Conservation (phyloP, 2,797 vertebrate genomes). For the Neostethus bicornis region DNA sequence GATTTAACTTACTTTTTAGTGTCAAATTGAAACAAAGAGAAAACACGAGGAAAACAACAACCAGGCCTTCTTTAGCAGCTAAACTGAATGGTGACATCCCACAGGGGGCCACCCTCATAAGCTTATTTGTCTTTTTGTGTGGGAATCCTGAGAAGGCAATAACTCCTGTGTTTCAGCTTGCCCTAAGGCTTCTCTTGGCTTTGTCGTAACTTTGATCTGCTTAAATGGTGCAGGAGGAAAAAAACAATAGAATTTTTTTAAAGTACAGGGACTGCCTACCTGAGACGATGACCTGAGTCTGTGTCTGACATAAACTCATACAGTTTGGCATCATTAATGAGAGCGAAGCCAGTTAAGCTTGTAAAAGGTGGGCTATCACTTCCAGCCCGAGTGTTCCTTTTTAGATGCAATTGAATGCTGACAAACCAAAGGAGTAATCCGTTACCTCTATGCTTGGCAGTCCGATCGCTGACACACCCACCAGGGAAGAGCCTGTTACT, state of each 20-base stretch:
- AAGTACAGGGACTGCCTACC: conserved; percentile 78
- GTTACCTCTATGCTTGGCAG: conserved; percentile 33
- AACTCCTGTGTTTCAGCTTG: conserved; percentile 72
- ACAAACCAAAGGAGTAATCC: conserved; percentile 64
- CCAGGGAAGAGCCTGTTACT: conserved; percentile 39
- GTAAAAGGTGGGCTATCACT: conserved; percentile 66
- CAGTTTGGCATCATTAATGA: conserved; percentile 68
- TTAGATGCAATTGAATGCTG: conserved; percentile 71
- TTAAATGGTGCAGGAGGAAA: conserved; percentile 75
- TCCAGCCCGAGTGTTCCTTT: conserved; percentile 68
- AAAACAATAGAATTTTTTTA: conserved; percentile 72
- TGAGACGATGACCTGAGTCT: conserved; percentile 73
- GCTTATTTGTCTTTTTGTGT: conserved; percentile 75
- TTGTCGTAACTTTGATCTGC: conserved; percentile 79
- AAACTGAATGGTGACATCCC: conserved; percentile 67
- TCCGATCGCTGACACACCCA: conserved; percentile 43
- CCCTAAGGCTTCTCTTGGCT: conserved; percentile 76
- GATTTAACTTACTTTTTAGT: conserved; percentile 60
- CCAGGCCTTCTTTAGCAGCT: conserved; percentile 58
- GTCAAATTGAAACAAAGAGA: conserved; percentile 51
- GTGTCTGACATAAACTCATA: conserved; percentile 71
- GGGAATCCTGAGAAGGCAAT: conserved; percentile 64
- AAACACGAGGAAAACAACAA: conserved; percentile 36
- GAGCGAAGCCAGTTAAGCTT: conserved; percentile 76
- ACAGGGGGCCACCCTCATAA: conserved; percentile 66